These are phyloP conservation scores for Myiopsitta monachus DNA, from an alignment of 2,113 vertebrate species.

Conservation along the genomic window DNA sequence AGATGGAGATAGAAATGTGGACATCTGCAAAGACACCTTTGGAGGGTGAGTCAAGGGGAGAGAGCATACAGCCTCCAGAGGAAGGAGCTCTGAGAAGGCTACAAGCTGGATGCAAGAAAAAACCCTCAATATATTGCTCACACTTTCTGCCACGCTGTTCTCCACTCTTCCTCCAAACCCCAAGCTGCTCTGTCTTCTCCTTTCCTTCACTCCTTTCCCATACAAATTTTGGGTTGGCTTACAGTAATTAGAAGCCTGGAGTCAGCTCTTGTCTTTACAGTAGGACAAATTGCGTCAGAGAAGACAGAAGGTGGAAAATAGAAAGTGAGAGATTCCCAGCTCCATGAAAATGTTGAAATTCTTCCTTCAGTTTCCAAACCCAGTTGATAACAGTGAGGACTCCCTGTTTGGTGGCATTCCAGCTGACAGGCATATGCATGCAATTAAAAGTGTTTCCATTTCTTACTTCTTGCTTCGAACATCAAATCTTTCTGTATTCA, in stretches of 20 bases:
- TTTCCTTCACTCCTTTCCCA: background rate
- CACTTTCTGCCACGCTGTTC: background rate
- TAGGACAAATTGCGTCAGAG: background rate
- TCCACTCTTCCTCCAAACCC: background rate
- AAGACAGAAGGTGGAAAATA: background rate
- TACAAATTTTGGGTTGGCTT: background rate
- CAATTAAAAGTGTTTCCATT: background rate
- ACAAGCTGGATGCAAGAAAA: background rate
- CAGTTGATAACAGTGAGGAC: background rate
- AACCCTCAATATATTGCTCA: background rate
- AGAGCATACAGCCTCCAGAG: background rate
- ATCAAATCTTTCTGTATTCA: background rate
- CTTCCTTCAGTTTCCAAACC: background rate
- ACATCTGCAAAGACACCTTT: background rate
- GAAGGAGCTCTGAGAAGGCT: background rate
- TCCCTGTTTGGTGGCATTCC: background rate
- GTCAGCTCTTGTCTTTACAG: background rate
- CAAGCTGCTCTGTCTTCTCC: background rate
- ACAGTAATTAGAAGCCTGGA: background rate
- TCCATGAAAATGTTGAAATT: background rate
- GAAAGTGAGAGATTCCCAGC: background rate
- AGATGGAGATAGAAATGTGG: background rate
- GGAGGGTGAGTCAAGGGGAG: background rate
- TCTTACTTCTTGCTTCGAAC: background rate
- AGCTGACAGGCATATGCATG: accelerated